phyloP scores from a whole-genome alignment of 2,797 vertebrate species.

The Smutsia temminckii region DNA sequence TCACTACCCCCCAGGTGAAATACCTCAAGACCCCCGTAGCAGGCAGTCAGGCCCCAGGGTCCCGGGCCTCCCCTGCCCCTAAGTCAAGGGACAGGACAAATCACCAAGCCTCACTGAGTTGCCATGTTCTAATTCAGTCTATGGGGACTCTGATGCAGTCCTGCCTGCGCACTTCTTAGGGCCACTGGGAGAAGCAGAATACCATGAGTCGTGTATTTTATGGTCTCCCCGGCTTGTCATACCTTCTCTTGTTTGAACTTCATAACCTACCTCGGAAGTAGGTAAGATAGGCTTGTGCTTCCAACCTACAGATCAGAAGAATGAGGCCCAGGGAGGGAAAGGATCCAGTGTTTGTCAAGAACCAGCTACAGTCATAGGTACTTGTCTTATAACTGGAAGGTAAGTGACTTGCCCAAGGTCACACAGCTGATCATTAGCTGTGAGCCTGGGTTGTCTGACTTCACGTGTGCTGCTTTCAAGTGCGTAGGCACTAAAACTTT shows the following conservation, averaged over 20 bases:
- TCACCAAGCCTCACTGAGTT: fast-evolving
- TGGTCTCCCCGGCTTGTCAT: not conserved
- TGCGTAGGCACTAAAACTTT: not conserved
- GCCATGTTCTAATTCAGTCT: too few relatives aligned
- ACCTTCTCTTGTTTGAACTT: not conserved
- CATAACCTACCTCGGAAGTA: not conserved
- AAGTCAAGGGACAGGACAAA: not conserved
- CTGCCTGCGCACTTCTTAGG: not conserved
- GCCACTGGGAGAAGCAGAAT: not conserved
- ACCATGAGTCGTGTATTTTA: fast-evolving
- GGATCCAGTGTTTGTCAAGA: not conserved
- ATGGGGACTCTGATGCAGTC: not conserved
- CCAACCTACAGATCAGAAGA: not conserved
- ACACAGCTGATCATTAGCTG: not conserved
- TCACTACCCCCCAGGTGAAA: not conserved
- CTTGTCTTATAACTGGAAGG: not conserved
- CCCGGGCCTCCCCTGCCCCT: not conserved
- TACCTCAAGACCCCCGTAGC: not conserved
- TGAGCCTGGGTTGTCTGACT: not conserved
- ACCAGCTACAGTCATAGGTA: not conserved
- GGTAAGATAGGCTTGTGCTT: not conserved
- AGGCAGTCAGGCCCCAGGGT: not conserved
- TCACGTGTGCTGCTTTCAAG: not conserved
- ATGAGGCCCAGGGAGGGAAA: not conserved
- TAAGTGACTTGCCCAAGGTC: not conserved